Percentiles rank a stretch among this genome's conserved stretches.
Conservation (phyloP, 2,888 invertebrate species). For the Napeogenes inachia region DNA sequence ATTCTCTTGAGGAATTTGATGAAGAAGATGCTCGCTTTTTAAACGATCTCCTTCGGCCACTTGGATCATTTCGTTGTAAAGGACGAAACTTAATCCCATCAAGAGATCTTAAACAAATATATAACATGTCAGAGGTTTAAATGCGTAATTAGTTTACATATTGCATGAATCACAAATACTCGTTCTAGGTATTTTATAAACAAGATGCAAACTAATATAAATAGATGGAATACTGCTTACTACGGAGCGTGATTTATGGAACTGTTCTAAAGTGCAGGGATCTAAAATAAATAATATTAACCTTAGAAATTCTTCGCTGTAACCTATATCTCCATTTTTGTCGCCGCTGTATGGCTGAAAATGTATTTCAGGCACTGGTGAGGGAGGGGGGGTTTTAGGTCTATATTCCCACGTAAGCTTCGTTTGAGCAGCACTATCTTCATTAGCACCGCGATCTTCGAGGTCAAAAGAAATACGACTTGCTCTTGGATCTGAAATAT, state of each 20-base stretch:
- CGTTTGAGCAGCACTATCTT: constrained; percentile 46
- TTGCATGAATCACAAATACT: constrained; percentile 4
- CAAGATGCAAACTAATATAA: constrained; percentile 35
- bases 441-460: constrained; percentile 42
- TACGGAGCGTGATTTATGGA: constrained; percentile 47
- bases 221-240: constrained; percentile 43
- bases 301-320: constrained; percentile 74
- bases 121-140: constrained; percentile 61
- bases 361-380: constrained; percentile 64
- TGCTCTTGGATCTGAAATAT: constrained; percentile 53
- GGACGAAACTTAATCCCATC: constrained; percentile 81
- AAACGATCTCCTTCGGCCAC: constrained; percentile 78
- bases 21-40: constrained; percentile 79
- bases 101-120: constrained; percentile 78
- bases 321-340: constrained; percentile 48
- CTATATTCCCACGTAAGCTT: constrained; percentile 71
- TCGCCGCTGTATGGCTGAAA: constrained; percentile 76
- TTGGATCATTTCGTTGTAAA: constrained; percentile 79
- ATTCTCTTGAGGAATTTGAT: constrained; percentile 78
- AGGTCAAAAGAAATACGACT: constrained; percentile 52
- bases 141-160: constrained; percentile 43
- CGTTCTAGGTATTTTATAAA: constrained; percentile 35
- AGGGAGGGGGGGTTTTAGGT: constrained; percentile 59
- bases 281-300: constrained; percentile 61
- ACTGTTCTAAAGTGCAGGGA: constrained; percentile 42